Conservation (phyloP, 2,888 invertebrate genomes). For the Hyles lineata region DNA sequence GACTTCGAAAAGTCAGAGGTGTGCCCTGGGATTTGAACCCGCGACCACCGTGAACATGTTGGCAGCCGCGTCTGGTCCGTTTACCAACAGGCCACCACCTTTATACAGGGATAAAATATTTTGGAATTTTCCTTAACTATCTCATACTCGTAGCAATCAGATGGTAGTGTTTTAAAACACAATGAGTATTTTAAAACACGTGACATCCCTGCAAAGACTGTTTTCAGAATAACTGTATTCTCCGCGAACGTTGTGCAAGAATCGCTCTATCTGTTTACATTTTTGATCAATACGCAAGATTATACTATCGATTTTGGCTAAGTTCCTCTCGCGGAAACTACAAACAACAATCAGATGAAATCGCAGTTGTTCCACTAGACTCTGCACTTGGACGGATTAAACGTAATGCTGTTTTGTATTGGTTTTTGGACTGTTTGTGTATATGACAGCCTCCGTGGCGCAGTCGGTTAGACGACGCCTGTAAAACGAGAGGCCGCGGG, state of each 20-base stretch:
- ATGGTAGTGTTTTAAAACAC: background rate
- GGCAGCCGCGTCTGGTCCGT: too few species aligned
- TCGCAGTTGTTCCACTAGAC: background rate
- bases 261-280: slow-evolving; percentile 49
- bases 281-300: slow-evolving; percentile 46
- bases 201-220: slow-evolving; percentile 26
- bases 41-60: too few species aligned
- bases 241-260: slow-evolving; percentile 41
- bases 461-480: too few species aligned
- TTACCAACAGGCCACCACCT: too few species aligned
- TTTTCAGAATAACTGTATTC: slow-evolving; percentile 39
- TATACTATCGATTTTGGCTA: slow-evolving; percentile 27
- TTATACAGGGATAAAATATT: too few species aligned
- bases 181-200: background rate
- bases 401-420: background rate
- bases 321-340: slow-evolving; percentile 18
- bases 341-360: slow-evolving; percentile 14
- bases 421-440: too few species aligned
- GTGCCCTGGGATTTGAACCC: too few species aligned
- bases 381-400: background rate
- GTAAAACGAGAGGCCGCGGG: too few species aligned
- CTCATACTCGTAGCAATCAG: too few species aligned
- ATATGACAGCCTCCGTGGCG: too few species aligned
- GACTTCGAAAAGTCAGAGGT: too few species aligned
- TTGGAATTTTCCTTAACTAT: too few species aligned